A percentile compares a stretch with the other conserved stretches of the same genome.
Conservation (phyloP, 1,140 invertebrate species). For the Pogonognathellus flavescens region DNA sequence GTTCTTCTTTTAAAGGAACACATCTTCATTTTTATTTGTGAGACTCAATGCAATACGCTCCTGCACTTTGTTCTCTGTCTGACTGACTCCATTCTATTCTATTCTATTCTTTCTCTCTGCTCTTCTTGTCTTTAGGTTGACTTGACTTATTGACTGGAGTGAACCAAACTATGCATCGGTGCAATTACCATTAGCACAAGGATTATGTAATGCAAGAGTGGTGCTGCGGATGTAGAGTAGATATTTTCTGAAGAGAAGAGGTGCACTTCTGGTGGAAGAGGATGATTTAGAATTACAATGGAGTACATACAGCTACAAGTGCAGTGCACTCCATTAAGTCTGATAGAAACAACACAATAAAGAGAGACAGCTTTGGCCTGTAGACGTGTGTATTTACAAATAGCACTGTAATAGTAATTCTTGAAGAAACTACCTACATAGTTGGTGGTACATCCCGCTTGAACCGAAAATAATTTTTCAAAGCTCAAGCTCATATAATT, state of each 20-base stretch:
- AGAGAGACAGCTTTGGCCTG: neutral
- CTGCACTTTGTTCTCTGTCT: neutral
- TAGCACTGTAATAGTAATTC: neutral
- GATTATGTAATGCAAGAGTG: neutral
- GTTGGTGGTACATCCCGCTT: slow-evolving; percentile 36
- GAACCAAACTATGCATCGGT: neutral
- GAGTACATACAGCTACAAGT: neutral
- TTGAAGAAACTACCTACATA: neutral
- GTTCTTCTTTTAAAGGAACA: slow-evolving; percentile 20
- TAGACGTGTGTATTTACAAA: neutral
- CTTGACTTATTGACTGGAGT: slow-evolving; percentile 41
- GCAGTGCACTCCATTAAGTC: neutral
- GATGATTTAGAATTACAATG: neutral
- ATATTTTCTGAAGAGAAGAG: neutral
- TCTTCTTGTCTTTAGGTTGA: neutral
- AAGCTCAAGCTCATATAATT: neutral
- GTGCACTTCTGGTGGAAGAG: neutral
- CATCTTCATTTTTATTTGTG: slow-evolving; percentile 38
- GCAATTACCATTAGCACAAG: slow-evolving; percentile 29
- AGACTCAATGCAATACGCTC: neutral
- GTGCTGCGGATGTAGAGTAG: neutral
- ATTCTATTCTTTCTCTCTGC: neutral
- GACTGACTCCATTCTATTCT: neutral
- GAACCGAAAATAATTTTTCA: slow-evolving; percentile 40
- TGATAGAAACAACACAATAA: neutral